Evolutionary conservation across 2,888 invertebrate genomes (phyloP).

Genomic region (Cecidostiba fungosa): DNA sequence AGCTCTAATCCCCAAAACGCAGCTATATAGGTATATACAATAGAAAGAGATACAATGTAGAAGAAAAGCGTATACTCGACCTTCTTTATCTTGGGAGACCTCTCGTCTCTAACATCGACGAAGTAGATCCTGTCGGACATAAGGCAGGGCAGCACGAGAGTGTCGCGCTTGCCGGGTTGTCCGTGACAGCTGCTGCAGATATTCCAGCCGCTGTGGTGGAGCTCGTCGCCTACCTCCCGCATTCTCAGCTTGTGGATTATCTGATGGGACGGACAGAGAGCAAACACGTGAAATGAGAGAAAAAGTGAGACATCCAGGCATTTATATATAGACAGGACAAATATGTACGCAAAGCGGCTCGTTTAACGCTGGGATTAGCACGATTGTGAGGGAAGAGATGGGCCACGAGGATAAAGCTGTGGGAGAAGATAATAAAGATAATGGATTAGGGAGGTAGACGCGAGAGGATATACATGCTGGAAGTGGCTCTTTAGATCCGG

Average conservation of each 20-base stretch:
- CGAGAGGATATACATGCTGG: conserved; percentile 7
- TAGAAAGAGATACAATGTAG: neutral
- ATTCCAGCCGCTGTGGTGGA: conserved; percentile 99
- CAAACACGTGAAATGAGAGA: neutral
- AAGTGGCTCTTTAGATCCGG: neutral
- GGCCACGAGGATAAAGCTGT: neutral
- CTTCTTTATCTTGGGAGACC: conserved; percentile 88
- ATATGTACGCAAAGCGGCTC: neutral
- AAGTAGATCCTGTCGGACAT: conserved; percentile 92
- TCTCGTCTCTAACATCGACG: conserved; percentile 89
- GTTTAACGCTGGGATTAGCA: neutral
- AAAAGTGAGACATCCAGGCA: neutral
- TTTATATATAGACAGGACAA: neutral
- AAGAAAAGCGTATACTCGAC: conserved; percentile 77
- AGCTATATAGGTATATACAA: neutral
- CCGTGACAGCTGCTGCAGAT: conserved; percentile 95
- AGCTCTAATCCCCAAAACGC: neutral
- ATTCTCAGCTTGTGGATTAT: conserved; percentile 93
- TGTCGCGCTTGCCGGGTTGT: conserved; percentile 84
- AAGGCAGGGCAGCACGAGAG: conserved; percentile 91
- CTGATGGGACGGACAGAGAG: conserved; percentile 81
- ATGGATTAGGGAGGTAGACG: neutral
- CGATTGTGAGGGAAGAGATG: neutral
- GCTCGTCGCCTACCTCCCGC: conserved; percentile 90
- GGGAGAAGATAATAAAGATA: neutral